Conservation (phyloP, 2,797 vertebrate genomes). For the Miichthys miiuy region DNA sequence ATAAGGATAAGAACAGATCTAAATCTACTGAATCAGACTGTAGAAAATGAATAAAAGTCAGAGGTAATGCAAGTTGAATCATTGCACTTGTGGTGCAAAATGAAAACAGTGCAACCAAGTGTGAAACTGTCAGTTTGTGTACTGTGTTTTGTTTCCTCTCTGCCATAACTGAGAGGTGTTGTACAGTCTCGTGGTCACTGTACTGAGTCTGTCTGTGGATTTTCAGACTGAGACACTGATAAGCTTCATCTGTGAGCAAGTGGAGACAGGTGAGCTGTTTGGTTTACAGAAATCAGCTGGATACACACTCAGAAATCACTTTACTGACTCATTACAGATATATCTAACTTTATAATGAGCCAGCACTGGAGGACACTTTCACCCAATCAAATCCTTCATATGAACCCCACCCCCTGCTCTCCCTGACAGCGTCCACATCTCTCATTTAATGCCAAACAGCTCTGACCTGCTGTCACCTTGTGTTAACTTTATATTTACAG, state of each 20-base stretch:
- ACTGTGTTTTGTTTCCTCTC: no score
- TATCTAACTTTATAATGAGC: background rate
- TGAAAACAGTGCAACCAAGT: no score
- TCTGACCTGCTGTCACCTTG: background rate
- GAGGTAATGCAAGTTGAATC: no score
- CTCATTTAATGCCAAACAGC: fast-evolving
- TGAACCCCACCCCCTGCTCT: conserved; percentile 51
- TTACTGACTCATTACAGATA: background rate
- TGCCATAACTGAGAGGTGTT: no score
- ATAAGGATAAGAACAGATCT: no score
- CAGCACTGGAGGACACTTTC: conserved; percentile 1
- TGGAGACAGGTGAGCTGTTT: background rate
- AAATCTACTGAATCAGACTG: no score
- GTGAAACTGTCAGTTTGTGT: no score
- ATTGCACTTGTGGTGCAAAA: no score
- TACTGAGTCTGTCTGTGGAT: no score
- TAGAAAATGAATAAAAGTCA: no score
- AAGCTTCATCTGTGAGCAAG: background rate
- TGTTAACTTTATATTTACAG: no score
- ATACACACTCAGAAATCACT: background rate
- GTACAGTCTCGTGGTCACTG: no score
- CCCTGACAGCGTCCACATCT: background rate
- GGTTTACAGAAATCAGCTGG: background rate
- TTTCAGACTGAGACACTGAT: background rate
- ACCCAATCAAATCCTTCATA: conserved; percentile 72